These are phyloP conservation scores for Frankliniella intonsa DNA, from an alignment of 2,888 invertebrate genomes.

Conservation along the genomic window DNA sequence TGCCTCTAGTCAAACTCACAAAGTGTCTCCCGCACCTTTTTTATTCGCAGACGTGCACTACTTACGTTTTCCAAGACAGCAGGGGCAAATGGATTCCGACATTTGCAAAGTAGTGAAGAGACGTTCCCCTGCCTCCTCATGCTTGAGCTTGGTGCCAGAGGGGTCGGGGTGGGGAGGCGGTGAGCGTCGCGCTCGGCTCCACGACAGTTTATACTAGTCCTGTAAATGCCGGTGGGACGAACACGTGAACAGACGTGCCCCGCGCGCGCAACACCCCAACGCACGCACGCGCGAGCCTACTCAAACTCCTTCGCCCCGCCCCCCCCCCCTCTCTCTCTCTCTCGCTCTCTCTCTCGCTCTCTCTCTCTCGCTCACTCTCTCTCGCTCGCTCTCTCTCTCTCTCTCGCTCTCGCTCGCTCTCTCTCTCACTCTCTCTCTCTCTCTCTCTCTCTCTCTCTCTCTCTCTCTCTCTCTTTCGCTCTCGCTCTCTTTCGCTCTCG, in stretches of 20 bases:
- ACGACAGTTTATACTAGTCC: background rate
- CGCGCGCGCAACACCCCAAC: too few species aligned
- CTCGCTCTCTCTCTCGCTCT: slow-evolving; percentile 21
- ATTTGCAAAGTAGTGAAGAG: too few species aligned
- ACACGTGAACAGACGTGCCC: background rate
- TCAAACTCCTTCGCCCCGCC: background rate
- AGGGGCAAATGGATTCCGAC: too few species aligned
- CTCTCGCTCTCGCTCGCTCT: background rate
- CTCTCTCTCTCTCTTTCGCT: background rate
- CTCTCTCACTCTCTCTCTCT: background rate
- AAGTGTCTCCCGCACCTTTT: too few species aligned
- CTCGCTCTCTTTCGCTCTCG: slow-evolving; percentile 15
- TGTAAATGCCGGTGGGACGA: too few species aligned
- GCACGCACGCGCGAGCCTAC: background rate
- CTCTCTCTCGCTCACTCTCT: slow-evolving; percentile 2
- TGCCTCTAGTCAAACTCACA: too few species aligned
- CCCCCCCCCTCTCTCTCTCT: background rate
- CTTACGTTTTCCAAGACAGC: too few species aligned
- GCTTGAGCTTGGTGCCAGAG: too few species aligned
- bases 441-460: background rate
- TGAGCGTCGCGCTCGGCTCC: background rate
- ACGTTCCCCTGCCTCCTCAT: too few species aligned
- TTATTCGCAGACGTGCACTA: too few species aligned
- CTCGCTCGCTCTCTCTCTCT: background rate
- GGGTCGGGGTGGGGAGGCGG: too few species aligned